A percentile compares a stretch with the other conserved stretches of the same genome.
Evolutionary conservation across 1,140 invertebrate species (phyloP).

Genomic region (Planococcus citri): DNA sequence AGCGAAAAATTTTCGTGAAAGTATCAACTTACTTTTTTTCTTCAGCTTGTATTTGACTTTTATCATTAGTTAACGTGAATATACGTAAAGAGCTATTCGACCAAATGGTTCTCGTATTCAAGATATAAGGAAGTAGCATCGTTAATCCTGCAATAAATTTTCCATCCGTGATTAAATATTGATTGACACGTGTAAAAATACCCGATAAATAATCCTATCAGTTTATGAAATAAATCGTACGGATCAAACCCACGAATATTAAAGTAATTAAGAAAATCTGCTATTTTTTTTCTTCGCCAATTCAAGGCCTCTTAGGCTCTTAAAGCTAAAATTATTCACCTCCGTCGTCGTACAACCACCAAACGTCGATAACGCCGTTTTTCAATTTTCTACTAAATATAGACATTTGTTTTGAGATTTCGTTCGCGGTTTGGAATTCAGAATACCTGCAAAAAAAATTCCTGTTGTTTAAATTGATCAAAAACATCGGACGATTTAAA

Average conservation of each 20-base stretch:
- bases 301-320: too few species aligned
- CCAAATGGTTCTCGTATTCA: slow-evolving; percentile 17
- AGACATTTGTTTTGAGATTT: slow-evolving; percentile 20
- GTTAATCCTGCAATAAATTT: slow-evolving; percentile 19
- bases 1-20: too few species aligned
- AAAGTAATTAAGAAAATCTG: too few species aligned
- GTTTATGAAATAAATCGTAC: not conserved
- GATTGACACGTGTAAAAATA: slow-evolving; percentile 27
- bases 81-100: slow-evolving; percentile 23
- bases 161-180: not conserved
- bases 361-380: slow-evolving; percentile 49
- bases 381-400: slow-evolving; percentile 34
- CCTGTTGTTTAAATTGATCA: too few species aligned
- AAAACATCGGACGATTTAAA: too few species aligned
- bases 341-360: slow-evolving; percentile 61
- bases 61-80: slow-evolving; percentile 28
- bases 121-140: slow-evolving; percentile 18
- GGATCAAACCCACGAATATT: not conserved
- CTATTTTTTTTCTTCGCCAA: too few species aligned
- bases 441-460: not conserved
- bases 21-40: slow-evolving; percentile 26
- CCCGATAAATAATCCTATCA: too few species aligned
- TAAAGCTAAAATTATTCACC: slow-evolving; percentile 32
- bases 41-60: slow-evolving; percentile 11
- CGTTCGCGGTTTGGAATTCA: not conserved